Percentiles rank a stretch among this genome's conserved stretches.
These are phyloP conservation scores for Urocyon cinereoargenteus DNA, from an alignment of 2,797 vertebrate genomes.

Conservation along the genomic window DNA sequence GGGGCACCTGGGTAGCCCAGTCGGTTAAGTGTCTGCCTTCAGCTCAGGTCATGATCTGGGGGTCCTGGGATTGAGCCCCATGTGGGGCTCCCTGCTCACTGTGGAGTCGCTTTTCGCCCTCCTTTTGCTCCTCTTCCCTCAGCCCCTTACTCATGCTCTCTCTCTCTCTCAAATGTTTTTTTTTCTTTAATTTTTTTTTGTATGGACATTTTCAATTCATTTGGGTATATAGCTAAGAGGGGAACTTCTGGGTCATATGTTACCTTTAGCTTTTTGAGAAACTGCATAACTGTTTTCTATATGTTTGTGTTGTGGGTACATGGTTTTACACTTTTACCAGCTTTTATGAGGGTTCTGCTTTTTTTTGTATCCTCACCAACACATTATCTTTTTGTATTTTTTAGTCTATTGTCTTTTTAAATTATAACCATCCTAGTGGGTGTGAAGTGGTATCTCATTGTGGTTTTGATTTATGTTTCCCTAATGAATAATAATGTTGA, in stretches of 20 bases:
- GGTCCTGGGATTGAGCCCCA: too few species aligned
- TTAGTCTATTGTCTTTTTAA: neutral
- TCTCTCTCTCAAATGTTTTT: too few species aligned
- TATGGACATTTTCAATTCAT: neutral
- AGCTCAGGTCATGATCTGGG: too few species aligned
- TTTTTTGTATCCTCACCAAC: neutral
- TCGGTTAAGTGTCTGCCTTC: too few species aligned
- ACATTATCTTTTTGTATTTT: neutral
- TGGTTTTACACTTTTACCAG: neutral
- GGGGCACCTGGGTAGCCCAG: too few species aligned
- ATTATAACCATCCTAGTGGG: neutral
- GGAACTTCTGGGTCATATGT: neutral
- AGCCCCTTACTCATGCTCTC: too few species aligned
- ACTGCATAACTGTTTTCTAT: neutral
- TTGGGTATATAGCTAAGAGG: neutral
- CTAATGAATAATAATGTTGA: constrained; percentile 25
- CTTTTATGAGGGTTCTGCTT: neutral
- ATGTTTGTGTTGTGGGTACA: neutral
- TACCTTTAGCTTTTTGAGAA: neutral
- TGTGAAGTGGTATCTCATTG: neutral
- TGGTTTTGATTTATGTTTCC: constrained; percentile 55
- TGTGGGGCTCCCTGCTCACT: too few species aligned
- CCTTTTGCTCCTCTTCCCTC: too few species aligned
- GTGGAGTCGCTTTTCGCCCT: too few species aligned
- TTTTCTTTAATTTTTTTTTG: neutral